Conservation (phyloP, 2,888 invertebrate genomes). For the Thera obeliscata region DNA sequence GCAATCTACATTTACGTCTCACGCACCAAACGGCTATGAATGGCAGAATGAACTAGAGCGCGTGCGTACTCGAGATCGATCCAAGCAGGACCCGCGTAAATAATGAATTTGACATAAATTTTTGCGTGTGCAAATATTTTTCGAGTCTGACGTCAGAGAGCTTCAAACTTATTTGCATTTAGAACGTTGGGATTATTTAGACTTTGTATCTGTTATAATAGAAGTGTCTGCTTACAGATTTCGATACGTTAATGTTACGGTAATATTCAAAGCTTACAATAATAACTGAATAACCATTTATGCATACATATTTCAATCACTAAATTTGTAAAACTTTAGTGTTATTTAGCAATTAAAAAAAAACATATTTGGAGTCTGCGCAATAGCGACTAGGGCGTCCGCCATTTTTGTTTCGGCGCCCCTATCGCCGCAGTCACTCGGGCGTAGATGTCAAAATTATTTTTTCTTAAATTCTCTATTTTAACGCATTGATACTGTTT, state of each 20-base stretch:
- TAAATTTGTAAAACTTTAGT: slow-evolving; percentile 29
- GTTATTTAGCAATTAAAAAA: slow-evolving; percentile 46
- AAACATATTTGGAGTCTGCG: slow-evolving; percentile 70
- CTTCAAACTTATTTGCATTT: slow-evolving; percentile 36
- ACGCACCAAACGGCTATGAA: slow-evolving; percentile 59
- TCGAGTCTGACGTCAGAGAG: slow-evolving; percentile 43
- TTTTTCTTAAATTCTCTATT: slow-evolving; percentile 47
- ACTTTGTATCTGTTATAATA: not conserved
- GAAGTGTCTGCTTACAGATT: too few relatives aligned
- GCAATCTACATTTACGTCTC: slow-evolving; percentile 63
- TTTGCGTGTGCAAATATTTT: slow-evolving; percentile 50
- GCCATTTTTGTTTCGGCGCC: slow-evolving; percentile 72
- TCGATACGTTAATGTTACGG: too few relatives aligned
- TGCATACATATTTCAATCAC: not conserved
- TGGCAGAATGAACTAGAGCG: slow-evolving; percentile 60
- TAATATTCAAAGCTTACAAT: not conserved
- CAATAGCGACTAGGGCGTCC: slow-evolving; percentile 50
- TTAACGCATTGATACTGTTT: slow-evolving; percentile 37
- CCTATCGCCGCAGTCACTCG: slow-evolving; percentile 69
- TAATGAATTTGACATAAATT: slow-evolving; percentile 70
- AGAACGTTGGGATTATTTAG: slow-evolving; percentile 15
- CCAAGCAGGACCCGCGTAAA: slow-evolving; percentile 67
- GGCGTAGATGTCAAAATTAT: slow-evolving; percentile 78
- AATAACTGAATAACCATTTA: not conserved
- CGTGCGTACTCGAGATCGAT: slow-evolving; percentile 78